phyloP scores from a whole-genome alignment of 2,888 invertebrate species.

The Nemapogon koenigi region DNA sequence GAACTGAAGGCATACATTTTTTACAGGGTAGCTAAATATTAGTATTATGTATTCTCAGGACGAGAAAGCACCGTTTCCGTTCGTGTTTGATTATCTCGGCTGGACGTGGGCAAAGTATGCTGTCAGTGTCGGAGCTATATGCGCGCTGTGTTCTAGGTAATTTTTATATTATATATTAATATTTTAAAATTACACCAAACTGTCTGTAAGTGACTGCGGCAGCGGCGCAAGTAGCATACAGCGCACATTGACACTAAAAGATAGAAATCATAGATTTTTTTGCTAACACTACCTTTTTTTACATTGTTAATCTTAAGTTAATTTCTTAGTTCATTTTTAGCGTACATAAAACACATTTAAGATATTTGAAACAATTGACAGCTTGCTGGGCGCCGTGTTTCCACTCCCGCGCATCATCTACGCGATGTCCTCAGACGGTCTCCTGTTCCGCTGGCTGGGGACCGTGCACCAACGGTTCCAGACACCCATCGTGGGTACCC shows the following conservation, averaged over 20 bases:
- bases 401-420: constrained; percentile 87
- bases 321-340: too few species aligned
- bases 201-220: too few species aligned
- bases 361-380: too few species aligned
- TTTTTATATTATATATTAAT: neutral
- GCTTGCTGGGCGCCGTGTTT: constrained; percentile 84
- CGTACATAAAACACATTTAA: too few species aligned
- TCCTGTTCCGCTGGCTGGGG: constrained; percentile 80
- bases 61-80: constrained; percentile 79
- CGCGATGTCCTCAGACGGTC: constrained; percentile 87
- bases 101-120: constrained; percentile 83
- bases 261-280: too few species aligned
- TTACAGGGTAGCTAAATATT: too few species aligned
- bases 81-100: constrained; percentile 75
- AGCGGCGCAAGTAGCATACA: too few species aligned
- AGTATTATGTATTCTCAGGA: constrained; percentile 62
- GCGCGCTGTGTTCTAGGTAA: constrained; percentile 84
- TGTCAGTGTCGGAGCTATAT: constrained; percentile 84
- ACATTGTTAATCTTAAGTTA: too few species aligned
- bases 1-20: too few species aligned
- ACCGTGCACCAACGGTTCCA: constrained; percentile 75
- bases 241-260: too few species aligned
- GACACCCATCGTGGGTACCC: constrained; percentile 79
- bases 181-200: too few species aligned
- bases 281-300: too few species aligned